Base-by-base conservation (phyloP, 2,113 vertebrate genomes). In the Dipodomys stephensi region DNA sequence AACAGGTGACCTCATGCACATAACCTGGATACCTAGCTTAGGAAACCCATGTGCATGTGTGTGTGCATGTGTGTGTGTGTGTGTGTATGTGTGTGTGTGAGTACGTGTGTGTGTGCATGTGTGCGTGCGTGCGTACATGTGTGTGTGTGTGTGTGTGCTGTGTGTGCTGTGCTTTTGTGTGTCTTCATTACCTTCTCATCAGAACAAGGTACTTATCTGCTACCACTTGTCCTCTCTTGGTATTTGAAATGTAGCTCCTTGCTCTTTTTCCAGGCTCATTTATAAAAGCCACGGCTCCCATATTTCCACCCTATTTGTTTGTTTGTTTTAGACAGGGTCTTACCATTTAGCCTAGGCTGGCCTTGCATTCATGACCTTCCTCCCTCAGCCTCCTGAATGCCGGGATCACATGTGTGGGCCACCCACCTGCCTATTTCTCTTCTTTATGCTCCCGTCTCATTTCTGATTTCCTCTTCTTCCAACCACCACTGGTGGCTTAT, bases 211-310 rank as follows among this genome's bases (percentile, higher is more conserved):
- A 67, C 27, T 80, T 49, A 64, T 39, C 18, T 30, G 25, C 6
- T 7, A 15, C 28, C 5, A 0, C 25, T 25, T 18, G 18, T 1
- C 2, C 53, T 20, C 7, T 46, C 4, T 23, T 23, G 9, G 11
- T 44, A 53, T 62, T 13, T 39, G 20, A 90, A 83, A 74, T 39
- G 11, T 1, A 11, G 4, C n/a, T 72, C 18, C 2, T 74, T 87
- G 5, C 27, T 74, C 28, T 23, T 92, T 79, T 13, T 35, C 30
- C 44, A 44, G 20, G 46, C 30, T 84, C 20, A 68, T 73, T 90
- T 87, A 39, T 65, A 93, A 88, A 78, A 82, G 6, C 44, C 30
- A 1, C 7, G 86, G 8, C 46, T 80, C 15, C 16, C 76, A 15
- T 10, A 85, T 46, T 44, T n/a, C 10, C 20, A 60, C 60, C 60